These are phyloP conservation scores for Malacoctenus gilli DNA, from an alignment of 2,797 vertebrate species.

Conservation along the genomic window DNA sequence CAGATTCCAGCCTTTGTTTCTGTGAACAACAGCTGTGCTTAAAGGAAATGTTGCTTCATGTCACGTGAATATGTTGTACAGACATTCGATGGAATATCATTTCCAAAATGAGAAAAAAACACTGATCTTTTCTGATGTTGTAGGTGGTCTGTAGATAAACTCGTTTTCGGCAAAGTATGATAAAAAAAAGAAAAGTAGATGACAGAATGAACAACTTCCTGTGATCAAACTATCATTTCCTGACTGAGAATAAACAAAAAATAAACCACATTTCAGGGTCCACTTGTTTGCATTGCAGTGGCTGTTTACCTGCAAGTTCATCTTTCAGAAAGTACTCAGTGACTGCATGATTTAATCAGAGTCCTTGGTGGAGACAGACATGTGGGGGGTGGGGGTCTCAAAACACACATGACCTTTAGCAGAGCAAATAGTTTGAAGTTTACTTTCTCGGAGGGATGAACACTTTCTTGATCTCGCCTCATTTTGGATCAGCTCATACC, in stretches of 20 bases:
- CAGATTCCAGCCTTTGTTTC: conserved; percentile 23
- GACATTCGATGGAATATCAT: conserved; percentile 15
- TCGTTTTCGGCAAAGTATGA: too few species aligned
- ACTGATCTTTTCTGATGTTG: conserved; percentile 1
- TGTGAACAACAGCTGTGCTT: conserved; percentile 46
- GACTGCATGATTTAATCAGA: conserved; percentile 32
- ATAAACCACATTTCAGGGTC: conserved; percentile 27
- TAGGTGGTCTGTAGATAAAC: too few species aligned
- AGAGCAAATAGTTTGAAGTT: neutral
- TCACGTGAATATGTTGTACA: conserved; percentile 19
- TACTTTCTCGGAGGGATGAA: conserved; percentile 3
- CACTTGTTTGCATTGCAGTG: conserved; percentile 7
- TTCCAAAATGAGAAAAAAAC: conserved; percentile 28
- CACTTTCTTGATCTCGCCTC: conserved; percentile 35
- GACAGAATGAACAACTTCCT: too few species aligned
- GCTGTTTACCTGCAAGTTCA: conserved; percentile 16
- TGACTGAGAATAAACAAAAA: neutral
- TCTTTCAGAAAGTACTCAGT: conserved; percentile 33
- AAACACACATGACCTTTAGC: conserved; percentile 46
- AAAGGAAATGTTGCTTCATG: conserved; percentile 56
- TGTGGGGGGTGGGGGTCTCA: conserved; percentile 8
- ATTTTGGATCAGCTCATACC: conserved; percentile 36
- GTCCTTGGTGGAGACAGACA: conserved; percentile 34
- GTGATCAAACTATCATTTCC: conserved; percentile 33
- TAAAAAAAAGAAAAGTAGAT: too few species aligned